Evolutionary conservation across 1,140 invertebrate species (phyloP).

Genomic region (Bombus soroeensis): DNA sequence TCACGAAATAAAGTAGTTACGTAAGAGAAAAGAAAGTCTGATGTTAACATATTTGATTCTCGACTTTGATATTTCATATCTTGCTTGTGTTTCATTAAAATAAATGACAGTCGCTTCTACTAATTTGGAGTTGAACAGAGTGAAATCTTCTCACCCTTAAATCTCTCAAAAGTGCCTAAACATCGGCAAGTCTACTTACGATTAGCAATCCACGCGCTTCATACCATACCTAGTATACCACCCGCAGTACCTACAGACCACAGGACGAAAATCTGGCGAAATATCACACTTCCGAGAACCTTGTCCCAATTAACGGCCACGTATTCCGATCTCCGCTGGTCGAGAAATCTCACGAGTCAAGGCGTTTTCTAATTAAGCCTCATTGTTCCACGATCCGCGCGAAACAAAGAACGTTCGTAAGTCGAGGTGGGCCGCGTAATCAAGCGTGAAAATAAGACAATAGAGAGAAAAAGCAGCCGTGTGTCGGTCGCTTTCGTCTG

Average conservation of each 20-base stretch:
- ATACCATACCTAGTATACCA: not conserved
- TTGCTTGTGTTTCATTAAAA: too few species aligned
- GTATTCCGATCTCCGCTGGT: constrained; percentile 18
- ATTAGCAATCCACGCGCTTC: too few species aligned
- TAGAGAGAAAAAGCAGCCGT: constrained; percentile 60
- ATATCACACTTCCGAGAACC: not conserved
- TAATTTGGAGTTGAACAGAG: too few species aligned
- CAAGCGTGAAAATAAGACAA: constrained; percentile 74
- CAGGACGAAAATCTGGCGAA: not conserved
- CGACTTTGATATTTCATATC: too few species aligned
- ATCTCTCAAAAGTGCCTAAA: too few species aligned
- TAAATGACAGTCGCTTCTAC: too few species aligned
- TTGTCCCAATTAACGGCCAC: not conserved
- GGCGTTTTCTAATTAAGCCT: constrained; percentile 59
- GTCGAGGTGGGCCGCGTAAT: constrained; percentile 49
- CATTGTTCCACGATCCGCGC: constrained; percentile 60
- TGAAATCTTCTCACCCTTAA: too few species aligned
- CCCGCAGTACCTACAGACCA: not conserved
- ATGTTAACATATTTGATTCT: too few species aligned
- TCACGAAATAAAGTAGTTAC: too few species aligned
- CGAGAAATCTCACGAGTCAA: constrained; percentile 33
- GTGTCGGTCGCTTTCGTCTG: constrained; percentile 41
- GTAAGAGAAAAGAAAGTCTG: too few species aligned
- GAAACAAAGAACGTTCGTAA: constrained; percentile 55
- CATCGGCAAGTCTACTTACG: too few species aligned